These are phyloP conservation scores for Pheucticus melanocephalus DNA, from an alignment of 2,113 vertebrate genomes.

Conservation along the genomic window DNA sequence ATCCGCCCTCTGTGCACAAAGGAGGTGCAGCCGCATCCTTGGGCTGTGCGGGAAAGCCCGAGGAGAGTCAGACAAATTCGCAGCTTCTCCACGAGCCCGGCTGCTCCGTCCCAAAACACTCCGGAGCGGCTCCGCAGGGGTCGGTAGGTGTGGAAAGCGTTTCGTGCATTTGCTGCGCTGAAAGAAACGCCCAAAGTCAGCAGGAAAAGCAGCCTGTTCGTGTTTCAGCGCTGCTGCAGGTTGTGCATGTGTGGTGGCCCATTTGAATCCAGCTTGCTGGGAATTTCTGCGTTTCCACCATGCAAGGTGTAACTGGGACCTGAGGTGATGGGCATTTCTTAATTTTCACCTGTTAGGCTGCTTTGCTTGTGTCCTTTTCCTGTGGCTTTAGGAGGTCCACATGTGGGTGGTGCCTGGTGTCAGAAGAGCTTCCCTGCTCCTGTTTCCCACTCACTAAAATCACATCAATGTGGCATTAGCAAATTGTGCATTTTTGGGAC, in stretches of 20 bases:
- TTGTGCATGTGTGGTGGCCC: background rate
- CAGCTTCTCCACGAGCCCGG: background rate
- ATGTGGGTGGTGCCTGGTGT: background rate
- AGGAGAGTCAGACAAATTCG: background rate
- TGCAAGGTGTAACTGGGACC: background rate
- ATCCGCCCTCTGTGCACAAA: background rate
- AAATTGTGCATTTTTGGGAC: background rate
- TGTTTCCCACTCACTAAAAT: background rate
- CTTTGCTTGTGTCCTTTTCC: background rate
- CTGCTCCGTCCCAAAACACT: background rate
- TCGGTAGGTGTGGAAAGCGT: background rate
- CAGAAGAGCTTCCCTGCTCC: background rate
- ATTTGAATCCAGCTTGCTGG: background rate
- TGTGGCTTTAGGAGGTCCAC: background rate
- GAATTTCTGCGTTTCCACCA: background rate
- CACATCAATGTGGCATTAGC: background rate
- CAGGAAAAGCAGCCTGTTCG: background rate
- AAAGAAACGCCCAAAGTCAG: background rate
- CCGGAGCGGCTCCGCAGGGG: rapidly evolving
- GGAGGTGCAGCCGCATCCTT: background rate
- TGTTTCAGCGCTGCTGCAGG: background rate
- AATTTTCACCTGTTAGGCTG: background rate
- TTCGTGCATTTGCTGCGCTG: background rate
- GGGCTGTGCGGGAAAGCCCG: background rate
- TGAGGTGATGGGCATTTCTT: background rate